Percentiles rank a stretch among this genome's conserved stretches.
phyloP scores from a whole-genome alignment of 2,797 vertebrate species.

The Sebastolobus altivelis region DNA sequence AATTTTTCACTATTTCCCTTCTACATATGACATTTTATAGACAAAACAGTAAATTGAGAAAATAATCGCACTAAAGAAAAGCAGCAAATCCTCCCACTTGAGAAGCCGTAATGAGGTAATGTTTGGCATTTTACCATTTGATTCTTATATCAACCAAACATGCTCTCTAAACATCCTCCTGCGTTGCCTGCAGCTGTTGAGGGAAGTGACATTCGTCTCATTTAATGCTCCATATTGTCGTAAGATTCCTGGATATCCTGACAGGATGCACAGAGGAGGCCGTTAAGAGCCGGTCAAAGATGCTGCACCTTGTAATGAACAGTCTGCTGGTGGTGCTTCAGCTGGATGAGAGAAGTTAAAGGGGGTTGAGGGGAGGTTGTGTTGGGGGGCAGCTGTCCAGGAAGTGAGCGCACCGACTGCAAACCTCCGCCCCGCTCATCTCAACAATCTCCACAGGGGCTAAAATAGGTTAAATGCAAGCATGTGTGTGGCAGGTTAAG shows the following conservation, averaged over 20 bases:
- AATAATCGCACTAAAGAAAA: not conserved
- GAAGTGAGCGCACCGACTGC: slow-evolving; percentile 62
- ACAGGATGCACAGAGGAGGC: slow-evolving; percentile 67
- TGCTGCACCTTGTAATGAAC: slow-evolving; percentile 50
- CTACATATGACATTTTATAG: not conserved
- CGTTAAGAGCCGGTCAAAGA: slow-evolving; percentile 38
- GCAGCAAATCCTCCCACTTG: not conserved
- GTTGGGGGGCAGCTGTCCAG: slow-evolving; percentile 60
- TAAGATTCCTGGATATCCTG: slow-evolving; percentile 74
- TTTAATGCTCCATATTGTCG: slow-evolving; percentile 56
- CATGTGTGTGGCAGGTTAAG: slow-evolving; percentile 30
- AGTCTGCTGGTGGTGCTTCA: slow-evolving; percentile 1
- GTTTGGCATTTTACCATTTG: not conserved
- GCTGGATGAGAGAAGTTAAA: slow-evolving; percentile 33
- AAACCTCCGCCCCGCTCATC: slow-evolving; percentile 45
- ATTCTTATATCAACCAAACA: slow-evolving; percentile 15
- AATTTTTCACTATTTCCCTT: not conserved
- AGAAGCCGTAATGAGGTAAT: not conserved
- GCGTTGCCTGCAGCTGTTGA: slow-evolving; percentile 46
- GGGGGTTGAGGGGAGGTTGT: slow-evolving; percentile 7
- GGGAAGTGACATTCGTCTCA: slow-evolving; percentile 49
- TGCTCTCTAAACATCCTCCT: slow-evolving; percentile 35
- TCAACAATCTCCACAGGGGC: slow-evolving; percentile 28
- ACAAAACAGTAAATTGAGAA: not conserved
- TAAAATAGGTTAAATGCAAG: slow-evolving; percentile 31